A percentile compares a stretch with the other conserved stretches of the same genome.
phyloP scores from a whole-genome alignment of 2,888 invertebrate genomes.

The Steinernema scapterisci region DNA sequence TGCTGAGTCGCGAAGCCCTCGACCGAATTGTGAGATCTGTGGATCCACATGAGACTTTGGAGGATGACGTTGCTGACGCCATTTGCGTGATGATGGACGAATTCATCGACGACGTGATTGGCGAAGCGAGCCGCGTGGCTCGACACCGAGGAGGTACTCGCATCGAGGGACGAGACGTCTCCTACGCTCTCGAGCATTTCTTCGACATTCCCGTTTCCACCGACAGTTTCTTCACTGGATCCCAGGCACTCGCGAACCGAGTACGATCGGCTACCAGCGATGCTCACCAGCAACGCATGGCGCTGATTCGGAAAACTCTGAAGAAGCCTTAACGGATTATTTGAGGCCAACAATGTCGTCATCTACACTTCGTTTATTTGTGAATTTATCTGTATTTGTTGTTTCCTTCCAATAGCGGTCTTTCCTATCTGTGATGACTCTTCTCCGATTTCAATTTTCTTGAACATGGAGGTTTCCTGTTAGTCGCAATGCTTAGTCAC shows the following conservation, averaged over 20 bases:
- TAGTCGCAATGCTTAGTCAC: constrained; percentile 1
- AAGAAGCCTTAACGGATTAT: constrained; percentile 32
- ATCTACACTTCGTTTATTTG: too few species aligned
- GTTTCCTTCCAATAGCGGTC: not conserved
- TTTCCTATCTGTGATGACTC: not conserved
- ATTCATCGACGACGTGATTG: constrained; percentile 37
- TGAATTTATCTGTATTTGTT: not conserved
- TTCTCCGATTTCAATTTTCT: not conserved
- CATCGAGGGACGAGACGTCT: constrained; percentile 37
- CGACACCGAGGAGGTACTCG: constrained; percentile 34
- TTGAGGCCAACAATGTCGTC: not conserved
- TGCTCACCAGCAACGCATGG: constrained; percentile 39
- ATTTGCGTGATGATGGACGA: constrained; percentile 36
- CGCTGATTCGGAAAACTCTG: constrained; percentile 37
- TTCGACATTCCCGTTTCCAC: constrained; percentile 34
- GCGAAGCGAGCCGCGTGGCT: constrained; percentile 17
- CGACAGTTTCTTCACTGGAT: constrained; percentile 20
- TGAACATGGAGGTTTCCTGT: not conserved
- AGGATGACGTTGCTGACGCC: constrained; percentile 38
- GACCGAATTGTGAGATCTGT: constrained; percentile 35
- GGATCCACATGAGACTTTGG: constrained; percentile 37
- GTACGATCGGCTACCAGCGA: not conserved
- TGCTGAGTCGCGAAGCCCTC: constrained; percentile 11
- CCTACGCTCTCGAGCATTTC: constrained; percentile 34
- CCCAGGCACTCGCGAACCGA: constrained; percentile 7